Conservation (phyloP, 2,113 vertebrate genomes). For the Ceuthmochares aereus region DNA sequence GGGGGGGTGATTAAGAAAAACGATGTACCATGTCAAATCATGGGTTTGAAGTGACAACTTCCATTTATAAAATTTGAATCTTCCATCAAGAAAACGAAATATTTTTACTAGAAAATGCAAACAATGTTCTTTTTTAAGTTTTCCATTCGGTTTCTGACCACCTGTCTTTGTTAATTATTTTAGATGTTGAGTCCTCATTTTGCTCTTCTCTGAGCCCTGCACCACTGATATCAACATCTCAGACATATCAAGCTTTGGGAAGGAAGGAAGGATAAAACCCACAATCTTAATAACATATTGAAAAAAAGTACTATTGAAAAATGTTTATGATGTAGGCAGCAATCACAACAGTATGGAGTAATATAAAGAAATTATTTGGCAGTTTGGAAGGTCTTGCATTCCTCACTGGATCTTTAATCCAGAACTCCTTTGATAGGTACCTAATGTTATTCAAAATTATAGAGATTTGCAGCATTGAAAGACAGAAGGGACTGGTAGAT, state of each 20-base stretch:
- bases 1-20: neutral
- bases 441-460: neutral
- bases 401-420: neutral
- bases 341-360: neutral
- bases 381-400: neutral
- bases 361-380: neutral
- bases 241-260: neutral
- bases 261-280: neutral
- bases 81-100: neutral
- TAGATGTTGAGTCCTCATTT: neutral
- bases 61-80: neutral
- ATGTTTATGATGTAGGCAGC: neutral
- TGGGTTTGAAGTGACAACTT: constrained; percentile 23
- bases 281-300: neutral
- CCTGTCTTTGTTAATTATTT: neutral
- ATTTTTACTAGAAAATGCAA: constrained; percentile 7
- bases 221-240: neutral
- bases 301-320: neutral
- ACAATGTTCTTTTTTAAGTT: neutral
- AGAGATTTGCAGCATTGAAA: neutral
- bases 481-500: neutral
- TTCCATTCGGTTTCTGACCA: neutral
- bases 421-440: neutral
- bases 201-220: neutral
- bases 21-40: neutral